Evolutionary conservation across 2,888 invertebrate genomes (phyloP).

Genomic region (Pristionchus entomophagus): DNA sequence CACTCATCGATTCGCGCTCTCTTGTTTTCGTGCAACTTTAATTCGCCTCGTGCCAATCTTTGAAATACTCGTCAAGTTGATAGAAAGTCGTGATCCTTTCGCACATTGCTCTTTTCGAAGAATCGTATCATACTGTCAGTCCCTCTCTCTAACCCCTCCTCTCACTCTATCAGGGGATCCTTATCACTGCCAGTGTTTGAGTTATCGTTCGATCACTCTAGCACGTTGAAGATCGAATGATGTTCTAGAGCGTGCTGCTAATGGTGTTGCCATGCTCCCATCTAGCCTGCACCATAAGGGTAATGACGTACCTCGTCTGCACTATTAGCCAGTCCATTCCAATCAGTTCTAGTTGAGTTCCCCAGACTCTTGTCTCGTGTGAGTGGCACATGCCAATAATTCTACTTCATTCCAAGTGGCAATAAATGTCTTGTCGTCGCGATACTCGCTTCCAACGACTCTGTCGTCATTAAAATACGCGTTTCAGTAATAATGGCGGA

Average conservation of each 20-base stretch:
- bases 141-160: not conserved
- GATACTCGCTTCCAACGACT: not conserved
- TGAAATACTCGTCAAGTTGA: not conserved
- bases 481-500: conserved; percentile 26
- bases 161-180: conserved; percentile 22
- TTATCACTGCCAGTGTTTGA: conserved; percentile 32
- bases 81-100: conserved; percentile 4
- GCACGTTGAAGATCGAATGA: not conserved
- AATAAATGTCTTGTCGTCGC: not conserved
- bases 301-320: not conserved
- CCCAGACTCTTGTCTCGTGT: not conserved
- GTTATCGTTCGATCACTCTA: conserved; percentile 32
- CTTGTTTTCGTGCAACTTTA: not conserved
- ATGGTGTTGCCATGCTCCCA: not conserved
- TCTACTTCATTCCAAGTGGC: not conserved
- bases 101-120: not conserved
- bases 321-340: not conserved
- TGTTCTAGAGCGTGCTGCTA: conserved; percentile 1
- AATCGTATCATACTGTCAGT: conserved; percentile 35
- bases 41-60: not conserved
- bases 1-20: conserved; percentile 17
- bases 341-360: not conserved
- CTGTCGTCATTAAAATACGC: not conserved
- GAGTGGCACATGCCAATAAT: not conserved
- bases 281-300: not conserved